These are phyloP conservation scores for Sebastes taczanowskii DNA, from an alignment of 2,797 vertebrate species.

Conservation along the genomic window DNA sequence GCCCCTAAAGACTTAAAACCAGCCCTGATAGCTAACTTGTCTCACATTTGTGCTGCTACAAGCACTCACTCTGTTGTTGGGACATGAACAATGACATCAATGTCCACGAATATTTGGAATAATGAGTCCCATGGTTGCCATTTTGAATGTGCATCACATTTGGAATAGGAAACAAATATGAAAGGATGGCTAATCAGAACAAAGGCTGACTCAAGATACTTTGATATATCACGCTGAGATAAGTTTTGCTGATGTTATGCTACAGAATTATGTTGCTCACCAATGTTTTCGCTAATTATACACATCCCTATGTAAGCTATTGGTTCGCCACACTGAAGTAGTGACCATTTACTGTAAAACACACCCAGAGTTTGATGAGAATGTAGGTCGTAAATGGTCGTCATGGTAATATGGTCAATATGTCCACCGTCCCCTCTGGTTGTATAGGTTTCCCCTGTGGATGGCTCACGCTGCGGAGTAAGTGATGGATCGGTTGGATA, in stretches of 20 bases:
- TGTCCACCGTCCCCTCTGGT: conserved; percentile 31
- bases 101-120: conserved; percentile 11
- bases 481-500: conserved; percentile 60
- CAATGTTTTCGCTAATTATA: conserved; percentile 13
- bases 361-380: not conserved
- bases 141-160: conserved; percentile 1
- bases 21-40: not conserved
- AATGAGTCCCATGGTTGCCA: not conserved
- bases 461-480: conserved; percentile 27
- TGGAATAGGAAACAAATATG: not conserved
- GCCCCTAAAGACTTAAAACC: not conserved
- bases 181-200: not conserved
- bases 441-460: conserved; percentile 30
- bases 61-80: not conserved
- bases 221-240: not conserved
- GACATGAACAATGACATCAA: not conserved
- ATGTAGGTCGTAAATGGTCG: conserved; percentile 14
- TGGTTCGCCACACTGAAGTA: not conserved
- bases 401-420: conserved; percentile 37
- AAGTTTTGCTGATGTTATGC: conserved; percentile 20
- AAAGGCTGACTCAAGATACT: conserved; percentile 11
- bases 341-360: conserved; percentile 8
- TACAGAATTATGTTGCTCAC: conserved; percentile 1
- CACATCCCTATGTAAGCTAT: not conserved
- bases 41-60: not conserved